phyloP scores from a whole-genome alignment of 2,888 invertebrate genomes.

The Embidobia sp. region DNA sequence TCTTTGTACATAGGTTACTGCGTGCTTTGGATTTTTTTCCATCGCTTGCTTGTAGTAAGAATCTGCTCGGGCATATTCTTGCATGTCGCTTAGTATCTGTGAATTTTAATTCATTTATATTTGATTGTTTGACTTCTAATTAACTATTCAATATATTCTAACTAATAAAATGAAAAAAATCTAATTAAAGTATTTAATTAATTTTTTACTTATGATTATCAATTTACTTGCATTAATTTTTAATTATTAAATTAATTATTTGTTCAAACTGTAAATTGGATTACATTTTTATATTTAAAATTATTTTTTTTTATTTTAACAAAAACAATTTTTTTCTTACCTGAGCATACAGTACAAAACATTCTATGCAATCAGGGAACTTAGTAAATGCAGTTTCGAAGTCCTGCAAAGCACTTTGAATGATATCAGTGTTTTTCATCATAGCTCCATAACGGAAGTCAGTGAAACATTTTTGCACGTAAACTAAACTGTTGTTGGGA shows the following conservation, averaged over 20 bases:
- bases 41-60: constrained; percentile 90
- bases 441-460: constrained; percentile 89
- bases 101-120: constrained; percentile 60
- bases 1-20: constrained; percentile 93
- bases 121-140: background rate
- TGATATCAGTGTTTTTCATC: constrained; percentile 84
- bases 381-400: constrained; percentile 90
- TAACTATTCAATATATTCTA: no score
- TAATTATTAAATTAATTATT: no score
- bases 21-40: constrained; percentile 91
- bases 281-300: no score
- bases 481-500: constrained; percentile 92
- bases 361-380: constrained; percentile 93
- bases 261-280: no score
- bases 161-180: no score
- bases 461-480: constrained; percentile 94
- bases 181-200: no score
- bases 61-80: constrained; percentile 92
- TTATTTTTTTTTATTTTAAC: no score
- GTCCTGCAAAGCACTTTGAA: constrained; percentile 86
- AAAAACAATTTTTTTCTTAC: no score
- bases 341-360: constrained; percentile 94
- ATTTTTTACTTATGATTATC: no score
- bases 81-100: constrained; percentile 90
- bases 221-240: no score